phyloP scores from a whole-genome alignment of 2,888 invertebrate species.

The Himalopsyche kuldschensis region DNA sequence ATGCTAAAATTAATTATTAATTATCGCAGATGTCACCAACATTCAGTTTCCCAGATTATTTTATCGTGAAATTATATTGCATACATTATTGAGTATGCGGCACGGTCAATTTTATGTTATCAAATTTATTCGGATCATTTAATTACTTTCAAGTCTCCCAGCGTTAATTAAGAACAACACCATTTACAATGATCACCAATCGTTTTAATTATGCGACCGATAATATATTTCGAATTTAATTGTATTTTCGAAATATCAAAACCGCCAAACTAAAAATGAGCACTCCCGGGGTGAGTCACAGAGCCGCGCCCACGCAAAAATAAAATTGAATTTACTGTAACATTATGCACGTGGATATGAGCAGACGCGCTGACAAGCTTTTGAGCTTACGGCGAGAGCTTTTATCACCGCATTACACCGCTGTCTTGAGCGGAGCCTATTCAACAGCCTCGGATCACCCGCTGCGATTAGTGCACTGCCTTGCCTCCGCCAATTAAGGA shows the following conservation, averaged over 20 bases:
- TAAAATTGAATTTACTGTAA: not conserved
- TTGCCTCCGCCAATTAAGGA: not conserved
- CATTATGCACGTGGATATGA: not conserved
- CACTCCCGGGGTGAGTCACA: not conserved
- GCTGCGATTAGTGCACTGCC: not conserved
- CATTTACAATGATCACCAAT: not conserved
- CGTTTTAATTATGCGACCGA: not conserved
- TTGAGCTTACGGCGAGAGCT: not conserved
- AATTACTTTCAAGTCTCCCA: not conserved
- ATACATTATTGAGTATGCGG: too few species aligned
- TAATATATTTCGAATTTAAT: not conserved
- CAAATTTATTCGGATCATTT: not conserved
- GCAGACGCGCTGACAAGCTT: not conserved
- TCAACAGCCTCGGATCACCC: not conserved
- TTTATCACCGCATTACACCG: not conserved
- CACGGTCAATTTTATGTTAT: too few species aligned
- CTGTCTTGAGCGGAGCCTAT: not conserved
- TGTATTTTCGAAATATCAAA: not conserved
- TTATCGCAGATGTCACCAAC: too few species aligned
- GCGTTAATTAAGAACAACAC: not conserved
- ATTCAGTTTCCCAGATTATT: too few species aligned
- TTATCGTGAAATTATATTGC: too few species aligned
- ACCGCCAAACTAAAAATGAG: not conserved
- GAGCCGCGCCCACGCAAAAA: not conserved
- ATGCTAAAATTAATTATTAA: too few species aligned